Conservation (phyloP, 2,113 vertebrate species). For the Irena cyanogastra region DNA sequence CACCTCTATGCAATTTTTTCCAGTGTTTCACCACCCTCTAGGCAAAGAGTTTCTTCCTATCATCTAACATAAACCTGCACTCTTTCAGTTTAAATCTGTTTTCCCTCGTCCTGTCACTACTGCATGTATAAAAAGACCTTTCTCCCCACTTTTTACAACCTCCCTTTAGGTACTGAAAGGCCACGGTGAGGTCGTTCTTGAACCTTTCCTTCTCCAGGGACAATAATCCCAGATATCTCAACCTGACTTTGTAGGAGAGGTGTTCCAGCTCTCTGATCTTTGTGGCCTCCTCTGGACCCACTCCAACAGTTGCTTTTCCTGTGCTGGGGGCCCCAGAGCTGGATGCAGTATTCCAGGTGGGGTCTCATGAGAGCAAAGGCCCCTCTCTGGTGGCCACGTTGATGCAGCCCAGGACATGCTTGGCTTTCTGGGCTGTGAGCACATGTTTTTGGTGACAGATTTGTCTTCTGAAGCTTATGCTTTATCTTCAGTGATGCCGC, state of each 20-base stretch:
- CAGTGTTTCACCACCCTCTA: background rate
- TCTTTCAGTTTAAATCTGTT: background rate
- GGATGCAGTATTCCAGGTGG: background rate
- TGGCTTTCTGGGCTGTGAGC: background rate
- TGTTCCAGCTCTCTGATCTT: background rate
- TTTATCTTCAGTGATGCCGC: background rate
- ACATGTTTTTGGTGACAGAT: fast-evolving
- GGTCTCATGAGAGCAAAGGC: fast-evolving
- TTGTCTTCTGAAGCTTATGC: background rate
- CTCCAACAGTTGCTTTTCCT: background rate
- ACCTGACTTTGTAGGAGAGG: background rate
- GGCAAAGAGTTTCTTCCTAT: background rate
- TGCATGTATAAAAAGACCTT: fast-evolving
- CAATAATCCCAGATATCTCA: background rate
- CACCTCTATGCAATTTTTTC: background rate
- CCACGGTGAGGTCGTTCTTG: background rate
- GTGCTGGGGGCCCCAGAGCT: background rate
- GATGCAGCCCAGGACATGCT: background rate
- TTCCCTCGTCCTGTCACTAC: no score
- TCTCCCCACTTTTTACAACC: background rate
- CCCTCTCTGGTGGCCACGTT: background rate
- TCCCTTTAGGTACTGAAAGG: background rate
- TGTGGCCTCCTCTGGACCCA: background rate
- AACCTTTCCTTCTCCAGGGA: background rate
- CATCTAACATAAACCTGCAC: background rate